Evolutionary conservation across 1,140 invertebrate species (phyloP), one percentile per base, ranked within the genome.

Genomic region (Trypoxylus dichotomus): DNA sequence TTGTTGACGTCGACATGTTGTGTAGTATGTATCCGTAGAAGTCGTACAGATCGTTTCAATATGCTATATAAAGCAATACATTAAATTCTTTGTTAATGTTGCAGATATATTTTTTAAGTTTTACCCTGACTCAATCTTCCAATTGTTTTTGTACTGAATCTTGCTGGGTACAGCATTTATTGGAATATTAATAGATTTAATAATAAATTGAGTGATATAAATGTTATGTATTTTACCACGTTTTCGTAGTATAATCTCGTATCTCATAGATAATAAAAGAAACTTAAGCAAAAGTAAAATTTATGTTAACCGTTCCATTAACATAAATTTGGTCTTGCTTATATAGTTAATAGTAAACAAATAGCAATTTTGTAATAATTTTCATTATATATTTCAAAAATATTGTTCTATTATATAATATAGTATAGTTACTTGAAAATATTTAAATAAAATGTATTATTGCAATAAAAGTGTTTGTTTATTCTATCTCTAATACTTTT

Each of bases 361-460:
- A 47, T 47, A 47, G 43, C 43, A 47, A 47, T 47, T 47, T 47
- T 47, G n/a, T 47, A 47, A 47, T 47, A 47, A 47, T 47, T 47
- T 47, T 47, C 43, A 47, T 47, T 47, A 47, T 47, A 47, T 63
- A 63, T 63, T 25, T 63, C 25, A 11, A 63, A 63, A 63, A 63
- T 63, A 63, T 63, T 47, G n/a, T 47, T 63, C 60, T 21, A 63
- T 63, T 63, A 25, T 63, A 63, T 27, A 63, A 63, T 24, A 19
- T 63, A 63, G 47, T 58, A 63, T 63, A 63, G 60, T 63, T 63
- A 63, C 25, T 63, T 63, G 25, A 24, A 63, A 63, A 63, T 63
- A 63, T 63, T 79, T 8, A 1, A 47, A 47, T 47, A 47, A 47
- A 47, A 47, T 47, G 43, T 47, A 47, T 13, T 47, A 47, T 47